These are phyloP conservation scores for Delichon dasypus DNA, from an alignment of 2,797 vertebrate genomes.

Conservation along the genomic window DNA sequence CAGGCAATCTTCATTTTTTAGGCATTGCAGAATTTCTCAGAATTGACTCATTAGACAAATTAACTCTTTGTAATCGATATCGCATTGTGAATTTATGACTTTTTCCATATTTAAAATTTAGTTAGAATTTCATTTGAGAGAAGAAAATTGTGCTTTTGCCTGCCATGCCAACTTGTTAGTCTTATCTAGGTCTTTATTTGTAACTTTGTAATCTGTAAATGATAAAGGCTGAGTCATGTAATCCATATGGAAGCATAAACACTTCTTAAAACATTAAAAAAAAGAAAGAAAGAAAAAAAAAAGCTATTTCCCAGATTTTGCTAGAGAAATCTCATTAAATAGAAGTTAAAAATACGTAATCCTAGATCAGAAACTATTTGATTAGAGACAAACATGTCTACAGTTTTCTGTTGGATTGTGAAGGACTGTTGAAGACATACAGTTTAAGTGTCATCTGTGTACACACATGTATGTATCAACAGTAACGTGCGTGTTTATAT, in stretches of 20 bases:
- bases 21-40: not conserved
- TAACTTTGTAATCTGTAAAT: constrained; percentile 22
- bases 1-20: not conserved
- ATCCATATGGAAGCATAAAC: constrained; percentile 1
- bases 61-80: not conserved
- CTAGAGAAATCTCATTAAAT: not conserved
- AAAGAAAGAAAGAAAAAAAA: not conserved
- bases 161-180: not conserved
- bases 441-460: not conserved
- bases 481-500: not conserved
- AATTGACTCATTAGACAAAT: not conserved
- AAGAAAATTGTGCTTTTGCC: not conserved
- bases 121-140: not conserved
- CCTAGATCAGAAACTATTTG: not conserved
- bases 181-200: not conserved
- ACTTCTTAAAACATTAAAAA: not conserved
- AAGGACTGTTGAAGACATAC: not conserved
- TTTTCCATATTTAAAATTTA: not conserved
- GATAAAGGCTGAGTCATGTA: not conserved
- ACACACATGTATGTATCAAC: accelerated
- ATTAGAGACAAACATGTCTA: not conserved
- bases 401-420: not conserved
- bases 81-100: not conserved
- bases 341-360: not conserved
- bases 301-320: not conserved